phyloP scores from a whole-genome alignment of 2,888 invertebrate species.

The Cosmorhoe ocellata region DNA sequence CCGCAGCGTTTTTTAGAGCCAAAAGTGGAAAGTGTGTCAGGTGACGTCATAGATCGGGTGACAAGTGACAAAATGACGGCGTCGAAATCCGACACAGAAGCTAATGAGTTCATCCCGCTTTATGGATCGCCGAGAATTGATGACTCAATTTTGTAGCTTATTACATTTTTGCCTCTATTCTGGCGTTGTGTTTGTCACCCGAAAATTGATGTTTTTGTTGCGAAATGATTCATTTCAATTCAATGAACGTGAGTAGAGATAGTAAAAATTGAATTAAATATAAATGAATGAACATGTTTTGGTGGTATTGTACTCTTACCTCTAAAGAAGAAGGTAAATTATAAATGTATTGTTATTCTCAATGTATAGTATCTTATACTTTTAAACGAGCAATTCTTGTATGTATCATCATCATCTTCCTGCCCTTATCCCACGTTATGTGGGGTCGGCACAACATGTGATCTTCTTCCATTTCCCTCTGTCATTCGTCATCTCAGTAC shows the following conservation, averaged over 20 bases:
- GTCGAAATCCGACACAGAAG: conserved; percentile 31
- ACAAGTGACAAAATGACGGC: conserved; percentile 31
- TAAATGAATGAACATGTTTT: conserved; percentile 4
- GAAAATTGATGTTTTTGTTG: conserved; percentile 22
- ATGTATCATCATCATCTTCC: no score
- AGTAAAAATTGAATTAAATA: conserved; percentile 1
- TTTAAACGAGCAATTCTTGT: no score
- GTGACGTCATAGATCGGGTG: conserved; percentile 30
- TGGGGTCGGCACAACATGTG: no score
- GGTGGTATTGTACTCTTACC: no score
- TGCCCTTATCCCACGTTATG: no score
- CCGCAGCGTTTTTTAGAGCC: not conserved
- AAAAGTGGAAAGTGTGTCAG: conserved; percentile 3
- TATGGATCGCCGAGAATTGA: conserved; percentile 33
- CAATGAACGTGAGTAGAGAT: conserved; percentile 4
- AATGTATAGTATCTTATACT: no score
- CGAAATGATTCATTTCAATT: conserved; percentile 6
- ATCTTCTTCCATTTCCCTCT: no score
- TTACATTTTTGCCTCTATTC: conserved; percentile 28
- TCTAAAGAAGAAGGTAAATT: no score
- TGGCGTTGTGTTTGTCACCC: conserved; percentile 15
- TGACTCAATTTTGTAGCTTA: conserved; percentile 31
- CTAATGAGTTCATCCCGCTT: conserved; percentile 34
- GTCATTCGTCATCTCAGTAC: no score
- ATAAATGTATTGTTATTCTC: no score